Evolutionary conservation across 2,113 vertebrate species (phyloP), one percentile per base, ranked within the genome.

Genomic region (Rhinogobius similis): DNA sequence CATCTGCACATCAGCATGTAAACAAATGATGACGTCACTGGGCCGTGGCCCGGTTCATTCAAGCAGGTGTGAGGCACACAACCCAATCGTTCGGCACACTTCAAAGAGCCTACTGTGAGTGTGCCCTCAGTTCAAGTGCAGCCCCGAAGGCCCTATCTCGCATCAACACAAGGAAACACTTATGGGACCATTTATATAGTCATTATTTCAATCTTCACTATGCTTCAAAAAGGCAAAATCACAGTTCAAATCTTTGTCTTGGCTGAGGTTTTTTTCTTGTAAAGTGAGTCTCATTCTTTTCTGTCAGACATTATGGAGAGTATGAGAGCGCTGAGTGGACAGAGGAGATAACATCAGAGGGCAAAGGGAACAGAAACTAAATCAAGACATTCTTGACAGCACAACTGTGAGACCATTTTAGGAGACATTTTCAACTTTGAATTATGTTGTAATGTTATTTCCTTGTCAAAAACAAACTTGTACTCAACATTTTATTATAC

Each of bases 141-240:
- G 72, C 73, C 77, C 82, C 72, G 75, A 81, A 72, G 78, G 82
- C 78, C 56, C 55, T 86, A 81, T 86, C 81, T 82, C 71, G 77
- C 72, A 86, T 85, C 81, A 88, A 81, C 90, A 90, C 75, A 81
- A 81, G 90, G 87, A 89, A 90, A 76, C 88, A 78, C 85, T 90
- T 88, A 91, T 75, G 73, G 26, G 73, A 87, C 75, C 75, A 85
- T 89, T 87, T 88, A 14, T 82, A 68, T 58, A 52, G 84, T 77
- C 86, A 90, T 90, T 89, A 91, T 88, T 90, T 83, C 82, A 90
- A 86, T 83, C 80, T 82, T 84, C 72, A 71, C 79, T 86, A 87
- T 21, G 77, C 81, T 79, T 76, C 77, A 76, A 86, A 83, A 70
- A 69, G 79, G 18, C 80, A 83, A 86, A 83, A 74, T 72, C 77